A percentile compares a stretch with the other conserved stretches of the same genome.
Conservation (phyloP, 2,797 vertebrate genomes). For the Nannoperca australis region DNA sequence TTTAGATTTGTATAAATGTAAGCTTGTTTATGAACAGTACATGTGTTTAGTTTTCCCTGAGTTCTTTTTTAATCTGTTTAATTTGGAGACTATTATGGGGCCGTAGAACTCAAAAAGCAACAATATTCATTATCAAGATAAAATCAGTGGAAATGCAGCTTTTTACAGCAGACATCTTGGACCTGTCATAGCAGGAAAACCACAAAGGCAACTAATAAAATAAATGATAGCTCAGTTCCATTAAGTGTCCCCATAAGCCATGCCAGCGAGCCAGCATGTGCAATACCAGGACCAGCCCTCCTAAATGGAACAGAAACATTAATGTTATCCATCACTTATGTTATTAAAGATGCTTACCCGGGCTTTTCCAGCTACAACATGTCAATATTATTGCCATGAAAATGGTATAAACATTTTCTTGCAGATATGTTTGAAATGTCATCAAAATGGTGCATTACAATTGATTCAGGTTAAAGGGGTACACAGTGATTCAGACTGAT, state of each 20-base stretch:
- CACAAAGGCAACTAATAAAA: background rate
- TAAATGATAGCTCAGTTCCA: background rate
- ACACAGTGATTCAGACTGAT: background rate
- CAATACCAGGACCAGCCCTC: background rate
- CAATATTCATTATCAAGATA: background rate
- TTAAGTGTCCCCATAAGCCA: background rate
- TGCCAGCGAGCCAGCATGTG: background rate
- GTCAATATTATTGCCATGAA: background rate
- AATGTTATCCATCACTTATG: background rate
- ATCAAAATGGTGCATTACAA: background rate
- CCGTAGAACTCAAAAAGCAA: background rate
- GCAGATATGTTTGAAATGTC: background rate
- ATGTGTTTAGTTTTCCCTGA: background rate
- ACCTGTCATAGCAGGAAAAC: background rate
- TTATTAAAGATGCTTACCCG: background rate
- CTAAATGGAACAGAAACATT: background rate
- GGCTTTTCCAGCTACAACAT: background rate
- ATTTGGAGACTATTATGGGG: background rate
- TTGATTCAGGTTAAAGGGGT: background rate
- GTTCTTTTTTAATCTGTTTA: slow-evolving; percentile 1
- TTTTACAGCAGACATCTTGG: slow-evolving; percentile 1
- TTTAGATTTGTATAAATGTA: too few species aligned
- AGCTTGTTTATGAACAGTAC: background rate
- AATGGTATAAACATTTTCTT: background rate
- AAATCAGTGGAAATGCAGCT: background rate